These are phyloP conservation scores for Cataglyphis livida DNA, from an alignment of 2,888 invertebrate species.

Conservation along the genomic window DNA sequence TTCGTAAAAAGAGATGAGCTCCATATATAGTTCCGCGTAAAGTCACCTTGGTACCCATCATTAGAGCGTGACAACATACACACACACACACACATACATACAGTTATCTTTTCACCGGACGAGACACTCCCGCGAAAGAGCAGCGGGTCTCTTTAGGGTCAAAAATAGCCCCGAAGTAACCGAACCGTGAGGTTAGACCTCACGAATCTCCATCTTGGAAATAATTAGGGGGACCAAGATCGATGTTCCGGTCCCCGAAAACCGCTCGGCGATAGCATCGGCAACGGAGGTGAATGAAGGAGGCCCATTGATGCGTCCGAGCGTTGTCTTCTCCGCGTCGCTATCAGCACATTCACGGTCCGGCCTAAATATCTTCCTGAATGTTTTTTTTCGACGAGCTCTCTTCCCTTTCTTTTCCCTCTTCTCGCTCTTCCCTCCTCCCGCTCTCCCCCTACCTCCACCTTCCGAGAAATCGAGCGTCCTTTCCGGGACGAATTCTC, in stretches of 20 bases:
- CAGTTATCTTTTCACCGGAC: conserved; percentile 53
- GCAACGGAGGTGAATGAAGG: conserved; percentile 79
- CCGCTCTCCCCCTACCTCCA: conserved; percentile 59
- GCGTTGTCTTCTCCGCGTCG: conserved; percentile 61
- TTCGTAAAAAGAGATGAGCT: not conserved
- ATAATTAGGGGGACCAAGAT: conserved; percentile 85
- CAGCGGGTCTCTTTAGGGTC: conserved; percentile 57
- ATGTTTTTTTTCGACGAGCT: conserved; percentile 11
- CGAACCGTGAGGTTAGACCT: conserved; percentile 65
- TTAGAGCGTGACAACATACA: conserved; percentile 57
- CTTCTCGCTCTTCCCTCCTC: conserved; percentile 71
- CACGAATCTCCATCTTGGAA: conserved; percentile 80
- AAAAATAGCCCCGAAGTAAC: conserved; percentile 69
- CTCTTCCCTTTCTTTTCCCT: not conserved
- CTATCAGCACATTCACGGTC: conserved; percentile 73
- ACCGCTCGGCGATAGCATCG: conserved; percentile 81
- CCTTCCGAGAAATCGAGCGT: conserved; percentile 85
- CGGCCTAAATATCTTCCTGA: conserved; percentile 69
- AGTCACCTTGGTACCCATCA: conserved; percentile 62
- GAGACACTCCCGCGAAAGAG: conserved; percentile 34
- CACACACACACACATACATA: conserved; percentile 8
- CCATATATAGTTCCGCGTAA: conserved; percentile 50
- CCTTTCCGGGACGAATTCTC: conserved; percentile 86
- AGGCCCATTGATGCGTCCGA: conserved; percentile 82
- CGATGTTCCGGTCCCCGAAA: conserved; percentile 82